Percentiles rank a stretch among this genome's conserved stretches.
Evolutionary conservation across 2,888 invertebrate species (phyloP).

Genomic region (Atethmia centrago): DNA sequence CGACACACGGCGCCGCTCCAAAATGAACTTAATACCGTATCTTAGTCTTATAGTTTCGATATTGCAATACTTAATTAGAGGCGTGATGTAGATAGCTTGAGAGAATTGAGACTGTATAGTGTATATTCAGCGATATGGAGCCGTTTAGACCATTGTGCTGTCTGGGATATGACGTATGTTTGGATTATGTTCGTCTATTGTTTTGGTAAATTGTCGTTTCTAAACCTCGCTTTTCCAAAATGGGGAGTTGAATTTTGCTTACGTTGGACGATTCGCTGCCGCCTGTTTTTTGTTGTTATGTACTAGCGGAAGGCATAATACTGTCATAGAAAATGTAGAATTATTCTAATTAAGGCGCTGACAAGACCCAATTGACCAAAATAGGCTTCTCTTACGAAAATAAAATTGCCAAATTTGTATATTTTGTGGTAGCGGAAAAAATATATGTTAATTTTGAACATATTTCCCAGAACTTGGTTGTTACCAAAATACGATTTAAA

Average conservation of each 20-base stretch:
- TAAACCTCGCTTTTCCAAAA: constrained; percentile 26
- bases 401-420: too few species aligned
- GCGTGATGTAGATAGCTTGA: constrained; percentile 61
- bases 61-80: constrained; percentile 65
- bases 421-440: too few species aligned
- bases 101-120: constrained; percentile 44
- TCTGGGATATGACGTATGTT: constrained; percentile 31
- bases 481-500: too few species aligned
- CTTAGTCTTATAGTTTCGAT: constrained; percentile 56
- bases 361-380: too few species aligned
- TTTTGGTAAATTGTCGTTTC: constrained; percentile 11
- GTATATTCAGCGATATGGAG: constrained; percentile 20
- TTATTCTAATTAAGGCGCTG: too few species aligned
- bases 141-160: constrained; percentile 41
- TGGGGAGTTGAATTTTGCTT: background rate
- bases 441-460: too few species aligned
- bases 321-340: background rate
- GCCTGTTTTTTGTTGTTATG: background rate
- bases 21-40: constrained; percentile 59
- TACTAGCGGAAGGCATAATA: background rate
- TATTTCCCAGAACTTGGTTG: too few species aligned
- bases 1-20: constrained; percentile 40
- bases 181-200: constrained; percentile 36
- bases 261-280: too few species aligned
- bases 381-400: too few species aligned